Evolutionary conservation across 2,888 invertebrate genomes (phyloP).

Genomic region (Sepiola atlantica): DNA sequence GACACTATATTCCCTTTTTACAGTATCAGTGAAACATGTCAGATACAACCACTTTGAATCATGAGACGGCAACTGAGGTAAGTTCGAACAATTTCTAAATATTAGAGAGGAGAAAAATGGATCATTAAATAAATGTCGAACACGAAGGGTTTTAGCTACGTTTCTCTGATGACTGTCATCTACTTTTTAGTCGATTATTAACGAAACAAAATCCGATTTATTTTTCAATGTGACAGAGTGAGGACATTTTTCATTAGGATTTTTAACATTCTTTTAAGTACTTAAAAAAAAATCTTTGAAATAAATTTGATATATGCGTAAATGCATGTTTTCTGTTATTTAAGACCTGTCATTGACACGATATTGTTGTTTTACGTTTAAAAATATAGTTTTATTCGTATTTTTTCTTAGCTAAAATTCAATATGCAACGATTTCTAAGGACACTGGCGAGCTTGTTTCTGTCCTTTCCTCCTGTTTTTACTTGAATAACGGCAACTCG

Average conservation of each 20-base stretch:
- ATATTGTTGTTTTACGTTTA: background rate
- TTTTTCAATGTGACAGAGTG: background rate
- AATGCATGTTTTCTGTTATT: background rate
- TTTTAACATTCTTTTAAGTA: background rate
- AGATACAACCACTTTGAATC: background rate
- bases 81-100: background rate
- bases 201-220: background rate
- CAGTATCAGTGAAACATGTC: constrained; percentile 11
- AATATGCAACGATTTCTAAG: background rate
- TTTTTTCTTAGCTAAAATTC: background rate
- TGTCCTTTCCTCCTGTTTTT: background rate
- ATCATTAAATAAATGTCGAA: background rate
- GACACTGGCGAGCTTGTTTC: constrained; percentile 7
- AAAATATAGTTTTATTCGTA: background rate
- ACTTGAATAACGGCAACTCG: background rate
- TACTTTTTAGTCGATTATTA: background rate
- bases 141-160: background rate
- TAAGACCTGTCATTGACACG: background rate
- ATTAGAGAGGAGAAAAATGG: background rate
- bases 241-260: background rate
- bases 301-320: background rate
- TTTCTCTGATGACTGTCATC: background rate
- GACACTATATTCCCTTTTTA: background rate
- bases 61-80: background rate
- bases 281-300: background rate